phyloP scores from a whole-genome alignment of 1,140 invertebrate species.

The Sminthurides bifidus region DNA sequence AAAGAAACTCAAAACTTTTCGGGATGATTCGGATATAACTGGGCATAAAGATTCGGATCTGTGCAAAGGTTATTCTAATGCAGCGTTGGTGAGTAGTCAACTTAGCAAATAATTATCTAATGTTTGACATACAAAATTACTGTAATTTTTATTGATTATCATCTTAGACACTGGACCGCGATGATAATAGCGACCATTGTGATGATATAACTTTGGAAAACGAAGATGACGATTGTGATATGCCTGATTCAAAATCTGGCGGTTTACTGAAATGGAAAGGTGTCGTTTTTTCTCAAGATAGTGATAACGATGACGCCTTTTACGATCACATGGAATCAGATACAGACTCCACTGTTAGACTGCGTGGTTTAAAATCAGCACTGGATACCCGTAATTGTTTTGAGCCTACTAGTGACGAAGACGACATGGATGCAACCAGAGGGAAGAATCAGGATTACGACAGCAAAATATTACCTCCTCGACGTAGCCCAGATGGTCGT shows the following conservation, averaged over 20 bases:
- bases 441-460: slow-evolving; percentile 33
- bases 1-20: background rate
- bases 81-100: no score
- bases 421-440: slow-evolving; percentile 33
- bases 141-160: no score
- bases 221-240: no score
- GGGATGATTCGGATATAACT: slow-evolving; percentile 2
- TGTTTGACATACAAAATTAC: no score
- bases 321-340: slow-evolving; percentile 35
- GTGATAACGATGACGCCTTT: slow-evolving; percentile 41
- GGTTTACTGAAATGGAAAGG: slow-evolving; percentile 62
- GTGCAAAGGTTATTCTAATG: slow-evolving; percentile 10
- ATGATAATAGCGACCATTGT: no score
- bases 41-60: slow-evolving; percentile 16
- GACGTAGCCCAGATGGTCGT: slow-evolving; percentile 26
- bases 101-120: no score
- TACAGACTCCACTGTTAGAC: slow-evolving; percentile 4
- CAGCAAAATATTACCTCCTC: slow-evolving; percentile 14
- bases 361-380: background rate
- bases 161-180: no score
- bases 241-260: slow-evolving; percentile 23
- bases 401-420: background rate
- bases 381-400: background rate
- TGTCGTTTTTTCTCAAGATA: slow-evolving; percentile 48
- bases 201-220: no score